Base-by-base conservation (phyloP, 2,888 invertebrate species). In the Ophion costatus region DNA sequence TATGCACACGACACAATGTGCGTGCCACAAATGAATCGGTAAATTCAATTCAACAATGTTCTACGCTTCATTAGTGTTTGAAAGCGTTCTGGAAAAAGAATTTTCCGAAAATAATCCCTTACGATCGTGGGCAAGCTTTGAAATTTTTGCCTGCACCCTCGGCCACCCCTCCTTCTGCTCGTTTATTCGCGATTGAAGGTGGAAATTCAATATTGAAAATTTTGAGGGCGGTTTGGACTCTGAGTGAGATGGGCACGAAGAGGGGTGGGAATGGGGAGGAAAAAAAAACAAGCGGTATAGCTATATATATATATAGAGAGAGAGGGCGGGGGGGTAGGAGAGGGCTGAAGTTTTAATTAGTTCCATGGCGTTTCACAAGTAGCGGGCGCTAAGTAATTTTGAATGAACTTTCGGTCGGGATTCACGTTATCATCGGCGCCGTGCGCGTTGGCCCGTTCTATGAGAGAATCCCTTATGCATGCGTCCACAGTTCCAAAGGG, bases 291-390 rank as follows among this genome's bases (percentile, higher is more conserved):
- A 73, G 74, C 67, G 69, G n/a, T n/a, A n/a, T n/a, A n/a, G n/a
- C n/a, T n/a, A n/a, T n/a, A n/a, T n/a, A n/a, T n/a, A n/a, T n/a
- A n/a, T n/a, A 59, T 17, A 63, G 24, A 71, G 69, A 14, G 51
- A 42, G 51, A 61, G 66, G 80, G 57, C 51, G 73, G 73, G 76
- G 77, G 71, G 71, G 56, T 61, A 64, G 76, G 69, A 69, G 79
- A 71, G 76, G 67, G 76, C 88, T 89, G 87, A 89, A 90, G 89
- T 89, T 90, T 89, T 90, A 89, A 90, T 90, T 90, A 88, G 88
- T 89, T 90, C 83, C 84, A 88, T 87, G 84, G 85, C 84, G 86
- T 87, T 70, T 86, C 77, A 86, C 74, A 84, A 85, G 86, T 78
- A 86, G 87, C 71, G 87, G 86, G 71, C 84, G 85, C 84, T 83